A percentile compares a stretch with the other conserved stretches of the same genome.
These are phyloP conservation scores for Scaptomyza hsui DNA, from an alignment of 1,140 invertebrate genomes.

Conservation along the genomic window DNA sequence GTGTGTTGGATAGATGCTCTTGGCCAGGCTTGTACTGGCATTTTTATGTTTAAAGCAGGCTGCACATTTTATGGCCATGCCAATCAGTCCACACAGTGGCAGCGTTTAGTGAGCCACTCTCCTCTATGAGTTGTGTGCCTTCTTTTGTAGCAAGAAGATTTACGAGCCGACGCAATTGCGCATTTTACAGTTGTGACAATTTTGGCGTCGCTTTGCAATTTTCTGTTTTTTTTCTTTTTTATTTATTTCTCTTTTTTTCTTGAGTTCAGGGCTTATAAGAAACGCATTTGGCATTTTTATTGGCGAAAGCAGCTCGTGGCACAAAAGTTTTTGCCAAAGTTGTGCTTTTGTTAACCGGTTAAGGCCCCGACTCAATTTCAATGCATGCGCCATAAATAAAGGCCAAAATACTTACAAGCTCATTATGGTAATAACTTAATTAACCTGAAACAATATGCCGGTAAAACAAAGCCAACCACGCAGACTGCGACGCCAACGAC, in stretches of 20 bases:
- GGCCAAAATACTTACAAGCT: slow-evolving; percentile 73
- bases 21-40: slow-evolving; percentile 56
- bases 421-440: slow-evolving; percentile 83
- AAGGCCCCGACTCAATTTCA: slow-evolving; percentile 29
- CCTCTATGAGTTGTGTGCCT: slow-evolving; percentile 26
- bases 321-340: slow-evolving; percentile 61
- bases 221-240: slow-evolving; percentile 29
- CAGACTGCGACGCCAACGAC: slow-evolving; percentile 32
- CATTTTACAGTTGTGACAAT: slow-evolving; percentile 82
- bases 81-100: slow-evolving; percentile 55
- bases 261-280: slow-evolving; percentile 57
- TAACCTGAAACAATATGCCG: slow-evolving; percentile 80
- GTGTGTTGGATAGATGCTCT: slow-evolving; percentile 33
- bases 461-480: slow-evolving; percentile 32
- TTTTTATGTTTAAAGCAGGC: slow-evolving; percentile 80
- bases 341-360: slow-evolving; percentile 60
- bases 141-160: slow-evolving; percentile 70
- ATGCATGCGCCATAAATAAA: slow-evolving; percentile 75
- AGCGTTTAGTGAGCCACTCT: slow-evolving; percentile 76
- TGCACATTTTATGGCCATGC: slow-evolving; percentile 69
- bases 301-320: slow-evolving; percentile 35
- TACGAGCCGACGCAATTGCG: slow-evolving; percentile 79
- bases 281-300: slow-evolving; percentile 70
- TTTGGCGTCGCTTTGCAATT: slow-evolving; percentile 75
- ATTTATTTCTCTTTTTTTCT: neutral